A percentile compares a stretch with the other conserved stretches of the same genome.
These are phyloP conservation scores for Oreocharis arfaki DNA, from an alignment of 2,113 vertebrate genomes.

Conservation along the genomic window DNA sequence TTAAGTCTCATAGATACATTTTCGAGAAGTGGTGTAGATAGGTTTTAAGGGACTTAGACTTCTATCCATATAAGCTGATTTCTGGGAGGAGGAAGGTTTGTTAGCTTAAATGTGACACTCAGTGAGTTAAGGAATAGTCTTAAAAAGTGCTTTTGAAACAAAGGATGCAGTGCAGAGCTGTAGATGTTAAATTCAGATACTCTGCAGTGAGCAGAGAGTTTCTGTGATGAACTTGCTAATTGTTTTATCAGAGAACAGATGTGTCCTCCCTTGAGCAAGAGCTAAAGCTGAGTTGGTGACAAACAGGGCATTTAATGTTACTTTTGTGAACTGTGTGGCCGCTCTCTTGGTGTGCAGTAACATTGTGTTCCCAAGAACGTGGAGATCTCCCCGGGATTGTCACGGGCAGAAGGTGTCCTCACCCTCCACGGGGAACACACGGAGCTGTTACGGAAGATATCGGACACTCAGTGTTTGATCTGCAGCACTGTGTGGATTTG, in stretches of 20 bases:
- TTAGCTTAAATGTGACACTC: neutral
- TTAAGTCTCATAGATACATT: neutral
- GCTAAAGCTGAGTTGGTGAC: neutral
- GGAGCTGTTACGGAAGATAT: fast-evolving
- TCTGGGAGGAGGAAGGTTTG: neutral
- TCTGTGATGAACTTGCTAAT: neutral
- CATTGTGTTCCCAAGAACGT: neutral
- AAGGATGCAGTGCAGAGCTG: neutral
- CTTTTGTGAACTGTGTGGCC: neutral
- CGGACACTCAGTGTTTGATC: fast-evolving
- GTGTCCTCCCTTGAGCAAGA: neutral
- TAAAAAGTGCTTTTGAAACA: neutral
- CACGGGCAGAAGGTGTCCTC: neutral
- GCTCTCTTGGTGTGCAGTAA: neutral
- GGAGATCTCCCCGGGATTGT: neutral
- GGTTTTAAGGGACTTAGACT: neutral
- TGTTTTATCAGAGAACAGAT: neutral
- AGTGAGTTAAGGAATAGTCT: neutral
- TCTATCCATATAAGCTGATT: neutral
- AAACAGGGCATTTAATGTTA: neutral
- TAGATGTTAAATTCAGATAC: neutral
- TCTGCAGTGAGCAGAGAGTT: neutral
- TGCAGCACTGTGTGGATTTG: fast-evolving
- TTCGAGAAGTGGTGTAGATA: neutral
- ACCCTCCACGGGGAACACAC: neutral